These are phyloP conservation scores for Baccha elongata DNA, from an alignment of 2,888 invertebrate species.

Conservation along the genomic window DNA sequence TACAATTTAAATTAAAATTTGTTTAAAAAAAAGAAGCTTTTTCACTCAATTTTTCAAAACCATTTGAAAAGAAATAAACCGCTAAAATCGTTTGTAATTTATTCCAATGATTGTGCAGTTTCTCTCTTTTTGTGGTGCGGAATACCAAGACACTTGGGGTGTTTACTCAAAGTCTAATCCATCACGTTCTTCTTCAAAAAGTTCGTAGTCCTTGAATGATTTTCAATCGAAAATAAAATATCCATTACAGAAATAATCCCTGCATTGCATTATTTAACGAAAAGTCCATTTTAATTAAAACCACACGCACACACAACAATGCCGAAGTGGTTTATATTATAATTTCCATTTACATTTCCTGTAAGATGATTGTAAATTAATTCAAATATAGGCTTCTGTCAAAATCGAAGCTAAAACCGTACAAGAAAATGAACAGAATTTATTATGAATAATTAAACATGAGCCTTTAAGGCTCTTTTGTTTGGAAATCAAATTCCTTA, in stretches of 20 bases:
- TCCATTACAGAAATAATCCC: too few relatives aligned
- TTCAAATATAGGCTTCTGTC: not conserved
- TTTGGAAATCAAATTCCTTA: slow-evolving; percentile 20
- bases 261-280: not conserved
- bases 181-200: too few relatives aligned
- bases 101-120: slow-evolving; percentile 32
- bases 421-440: slow-evolving; percentile 17
- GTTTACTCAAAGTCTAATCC: too few relatives aligned
- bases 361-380: slow-evolving; percentile 7
- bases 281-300: slow-evolving; percentile 17
- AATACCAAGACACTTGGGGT: not conserved
- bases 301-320: not conserved
- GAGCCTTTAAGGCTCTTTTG: slow-evolving; percentile 21
- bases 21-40: not conserved
- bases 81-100: slow-evolving; percentile 35
- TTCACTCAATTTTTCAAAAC: slow-evolving; percentile 21
- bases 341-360: not conserved
- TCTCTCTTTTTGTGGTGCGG: not conserved
- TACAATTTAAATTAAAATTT: slow-evolving; percentile 23
- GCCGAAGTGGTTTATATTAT: not conserved
- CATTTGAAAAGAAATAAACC: not conserved
- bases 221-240: too few relatives aligned
- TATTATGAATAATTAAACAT: slow-evolving; percentile 17
- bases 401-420: not conserved
- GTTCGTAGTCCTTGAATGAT: too few relatives aligned